Conservation (phyloP, 2,888 invertebrate genomes). For the Tridacna gigas region DNA sequence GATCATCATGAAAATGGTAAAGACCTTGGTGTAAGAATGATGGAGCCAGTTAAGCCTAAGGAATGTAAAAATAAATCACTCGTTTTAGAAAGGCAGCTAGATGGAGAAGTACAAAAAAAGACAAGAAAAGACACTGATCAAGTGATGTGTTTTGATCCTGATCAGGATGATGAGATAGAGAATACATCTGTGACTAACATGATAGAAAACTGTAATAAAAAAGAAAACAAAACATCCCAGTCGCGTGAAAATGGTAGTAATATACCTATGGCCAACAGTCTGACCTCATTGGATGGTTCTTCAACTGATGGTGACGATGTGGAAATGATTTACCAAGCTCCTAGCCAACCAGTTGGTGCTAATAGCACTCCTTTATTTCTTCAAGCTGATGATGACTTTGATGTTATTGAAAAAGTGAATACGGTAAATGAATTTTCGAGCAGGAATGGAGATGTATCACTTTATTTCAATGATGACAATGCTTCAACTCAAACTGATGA, state of each 20-base stretch:
- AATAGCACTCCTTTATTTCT: background rate
- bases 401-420: background rate
- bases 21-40: background rate
- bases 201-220: background rate
- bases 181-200: background rate
- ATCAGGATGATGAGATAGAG: background rate
- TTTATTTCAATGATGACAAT: background rate
- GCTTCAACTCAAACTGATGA: background rate
- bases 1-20: background rate
- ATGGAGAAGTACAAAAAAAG: background rate
- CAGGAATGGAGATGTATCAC: background rate
- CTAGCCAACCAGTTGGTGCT: background rate
- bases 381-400: constrained; percentile 14
- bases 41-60: background rate
- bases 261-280: too few species aligned
- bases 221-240: background rate
- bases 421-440: background rate
- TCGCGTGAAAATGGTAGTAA: background rate
- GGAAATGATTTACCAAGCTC: constrained; percentile 60
- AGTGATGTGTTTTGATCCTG: background rate
- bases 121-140: background rate
- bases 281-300: background rate
- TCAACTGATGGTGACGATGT: constrained; percentile 59
- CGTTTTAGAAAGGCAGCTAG: background rate
- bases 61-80: background rate